Percentiles rank a stretch among this genome's conserved stretches.
Evolutionary conservation across 2,888 invertebrate species (phyloP).

Genomic region (Anaspis maculata): DNA sequence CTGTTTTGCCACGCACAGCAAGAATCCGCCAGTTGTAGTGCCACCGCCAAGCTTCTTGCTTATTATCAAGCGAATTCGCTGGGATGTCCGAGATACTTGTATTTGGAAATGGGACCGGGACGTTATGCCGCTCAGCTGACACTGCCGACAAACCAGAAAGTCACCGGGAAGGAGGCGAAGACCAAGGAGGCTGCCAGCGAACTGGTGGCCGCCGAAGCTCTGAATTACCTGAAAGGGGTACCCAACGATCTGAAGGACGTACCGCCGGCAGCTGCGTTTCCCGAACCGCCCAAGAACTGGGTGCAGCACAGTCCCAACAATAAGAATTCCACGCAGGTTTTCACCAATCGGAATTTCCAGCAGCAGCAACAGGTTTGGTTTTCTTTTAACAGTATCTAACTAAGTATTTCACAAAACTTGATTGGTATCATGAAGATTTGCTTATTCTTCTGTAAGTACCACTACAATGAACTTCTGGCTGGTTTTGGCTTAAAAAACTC

Average conservation of each 20-base stretch:
- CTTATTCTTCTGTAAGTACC: too few species aligned
- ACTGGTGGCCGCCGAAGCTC: constrained; percentile 39
- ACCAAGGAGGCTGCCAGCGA: constrained; percentile 45
- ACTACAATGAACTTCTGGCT: too few species aligned
- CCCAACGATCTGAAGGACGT: too few species aligned
- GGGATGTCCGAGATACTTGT: constrained; percentile 44
- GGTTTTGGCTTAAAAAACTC: too few species aligned
- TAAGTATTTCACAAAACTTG: too few species aligned
- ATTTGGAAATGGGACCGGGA: constrained; percentile 33
- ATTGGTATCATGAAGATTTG: too few species aligned
- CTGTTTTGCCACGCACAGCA: too few species aligned
- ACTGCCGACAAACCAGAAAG: constrained; percentile 39
- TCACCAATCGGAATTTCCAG: too few species aligned
- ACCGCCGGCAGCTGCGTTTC: constrained; percentile 13
- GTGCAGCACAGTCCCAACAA: constrained; percentile 9
- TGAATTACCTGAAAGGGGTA: constrained; percentile 25
- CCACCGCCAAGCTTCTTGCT: constrained; percentile 37
- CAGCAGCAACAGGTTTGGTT: too few species aligned
- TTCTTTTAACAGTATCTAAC: too few species aligned
- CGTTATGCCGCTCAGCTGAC: constrained; percentile 41
- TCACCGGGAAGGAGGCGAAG: constrained; percentile 42
- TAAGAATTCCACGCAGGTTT: constrained; percentile 2
- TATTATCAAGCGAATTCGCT: constrained; percentile 41
- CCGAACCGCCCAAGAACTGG: constrained; percentile 19
- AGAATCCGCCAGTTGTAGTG: constrained; percentile 7